These are phyloP conservation scores for Lithobates pipiens DNA, from an alignment of 2,797 vertebrate genomes.

Conservation along the genomic window DNA sequence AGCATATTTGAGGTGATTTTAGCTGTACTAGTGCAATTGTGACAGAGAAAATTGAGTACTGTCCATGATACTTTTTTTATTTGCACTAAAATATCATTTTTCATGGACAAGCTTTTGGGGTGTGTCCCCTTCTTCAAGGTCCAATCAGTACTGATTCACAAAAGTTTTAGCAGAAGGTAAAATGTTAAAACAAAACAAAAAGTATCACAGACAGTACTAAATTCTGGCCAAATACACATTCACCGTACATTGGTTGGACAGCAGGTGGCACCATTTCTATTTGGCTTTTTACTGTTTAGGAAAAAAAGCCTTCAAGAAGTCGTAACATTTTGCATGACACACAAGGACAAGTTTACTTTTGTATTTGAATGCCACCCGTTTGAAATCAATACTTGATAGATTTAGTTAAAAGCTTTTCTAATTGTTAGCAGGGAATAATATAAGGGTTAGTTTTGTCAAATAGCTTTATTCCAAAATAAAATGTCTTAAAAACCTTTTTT, in stretches of 20 bases:
- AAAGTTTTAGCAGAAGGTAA: no score
- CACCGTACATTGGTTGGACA: not conserved
- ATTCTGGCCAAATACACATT: not conserved
- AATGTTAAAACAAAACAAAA: no score
- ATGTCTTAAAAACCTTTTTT: conserved; percentile 12
- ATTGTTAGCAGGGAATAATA: conserved; percentile 37
- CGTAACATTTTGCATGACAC: conserved; percentile 22
- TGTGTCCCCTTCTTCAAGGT: no score
- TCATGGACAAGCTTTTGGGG: no score
- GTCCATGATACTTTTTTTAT: no score
- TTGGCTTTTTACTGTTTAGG: not conserved
- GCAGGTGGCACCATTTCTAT: conserved; percentile 55
- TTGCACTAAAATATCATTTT: no score
- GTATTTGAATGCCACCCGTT: conserved; percentile 31
- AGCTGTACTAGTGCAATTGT: no score
- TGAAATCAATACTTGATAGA: conserved; percentile 43
- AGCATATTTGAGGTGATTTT: no score
- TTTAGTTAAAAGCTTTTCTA: conserved; percentile 48
- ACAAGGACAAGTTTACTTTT: conserved; percentile 40
- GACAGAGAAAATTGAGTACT: no score
- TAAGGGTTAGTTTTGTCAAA: conserved; percentile 33
- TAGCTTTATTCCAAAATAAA: not conserved
- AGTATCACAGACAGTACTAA: no score
- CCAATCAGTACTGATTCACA: no score
- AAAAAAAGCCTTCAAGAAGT: not conserved